These are phyloP conservation scores for Eleutherodactylus coqui DNA, from an alignment of 2,797 vertebrate species.

Conservation along the genomic window DNA sequence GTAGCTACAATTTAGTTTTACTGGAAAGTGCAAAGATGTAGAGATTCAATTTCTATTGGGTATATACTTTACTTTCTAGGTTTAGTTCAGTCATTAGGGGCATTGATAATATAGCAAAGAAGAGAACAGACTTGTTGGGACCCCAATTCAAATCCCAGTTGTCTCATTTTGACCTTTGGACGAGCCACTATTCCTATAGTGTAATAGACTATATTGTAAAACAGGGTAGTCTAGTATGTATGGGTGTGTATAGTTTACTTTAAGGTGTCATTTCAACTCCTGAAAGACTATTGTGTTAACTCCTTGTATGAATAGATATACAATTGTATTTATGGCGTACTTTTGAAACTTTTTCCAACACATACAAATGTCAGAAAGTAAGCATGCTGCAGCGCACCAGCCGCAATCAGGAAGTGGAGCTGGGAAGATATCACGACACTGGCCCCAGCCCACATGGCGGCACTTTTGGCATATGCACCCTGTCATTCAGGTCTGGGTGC, in stretches of 20 bases:
- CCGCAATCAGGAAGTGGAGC: too few relatives aligned
- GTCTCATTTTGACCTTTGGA: neutral
- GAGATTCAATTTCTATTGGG: neutral
- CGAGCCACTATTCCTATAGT: neutral
- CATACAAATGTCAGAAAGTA: too few relatives aligned
- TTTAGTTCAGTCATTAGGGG: neutral
- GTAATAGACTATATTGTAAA: neutral
- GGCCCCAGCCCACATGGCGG: too few relatives aligned
- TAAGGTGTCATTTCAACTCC: neutral
- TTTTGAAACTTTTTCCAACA: too few relatives aligned
- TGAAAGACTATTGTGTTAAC: neutral
- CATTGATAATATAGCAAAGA: neutral
- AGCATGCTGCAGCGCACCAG: too few relatives aligned
- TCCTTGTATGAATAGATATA: too few relatives aligned
- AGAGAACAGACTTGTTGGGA: neutral
- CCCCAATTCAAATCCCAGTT: neutral
- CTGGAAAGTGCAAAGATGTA: conserved; percentile 15
- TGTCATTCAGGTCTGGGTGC: too few relatives aligned
- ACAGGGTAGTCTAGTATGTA: neutral
- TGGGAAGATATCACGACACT: too few relatives aligned
- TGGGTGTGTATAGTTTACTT: neutral
- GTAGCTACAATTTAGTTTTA: conserved; percentile 9
- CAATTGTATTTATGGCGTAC: too few relatives aligned
- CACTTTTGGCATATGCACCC: too few relatives aligned
- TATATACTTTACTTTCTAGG: neutral